phyloP scores from a whole-genome alignment of 2,888 invertebrate species.

The Oithona nana region DNA sequence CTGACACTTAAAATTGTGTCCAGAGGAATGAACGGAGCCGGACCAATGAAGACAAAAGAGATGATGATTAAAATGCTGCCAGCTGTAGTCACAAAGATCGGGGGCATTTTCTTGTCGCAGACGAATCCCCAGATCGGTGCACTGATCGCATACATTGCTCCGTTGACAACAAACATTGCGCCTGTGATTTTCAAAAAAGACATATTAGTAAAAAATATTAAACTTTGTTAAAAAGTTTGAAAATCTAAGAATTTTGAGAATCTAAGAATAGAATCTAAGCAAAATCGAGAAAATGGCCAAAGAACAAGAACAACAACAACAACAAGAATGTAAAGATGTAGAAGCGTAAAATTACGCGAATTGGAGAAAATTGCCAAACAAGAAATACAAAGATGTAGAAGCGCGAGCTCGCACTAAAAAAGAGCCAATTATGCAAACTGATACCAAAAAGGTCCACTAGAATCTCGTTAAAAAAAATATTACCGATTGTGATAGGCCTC shows the following conservation, averaged over 20 bases:
- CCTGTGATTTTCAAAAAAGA: too few species aligned
- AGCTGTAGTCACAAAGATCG: conserved; percentile 45
- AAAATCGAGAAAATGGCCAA: too few species aligned
- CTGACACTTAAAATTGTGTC: conserved; percentile 17
- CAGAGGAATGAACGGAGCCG: conserved; percentile 49
- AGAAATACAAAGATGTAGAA: conserved; percentile 20
- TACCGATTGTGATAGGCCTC: conserved; percentile 2
- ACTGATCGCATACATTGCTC: conserved; percentile 54
- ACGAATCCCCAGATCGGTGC: conserved; percentile 63
- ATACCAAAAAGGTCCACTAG: background rate
- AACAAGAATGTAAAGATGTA: background rate
- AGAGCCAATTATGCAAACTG: background rate
- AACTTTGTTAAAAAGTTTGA: too few species aligned
- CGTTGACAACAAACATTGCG: conserved; percentile 62
- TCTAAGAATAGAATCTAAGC: too few species aligned
- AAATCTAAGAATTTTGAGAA: too few species aligned
- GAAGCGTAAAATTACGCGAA: background rate
- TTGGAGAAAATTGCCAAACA: too few species aligned
- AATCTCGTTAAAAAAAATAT: too few species aligned
- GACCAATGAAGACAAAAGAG: conserved; percentile 56
- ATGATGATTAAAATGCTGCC: conserved; percentile 45
- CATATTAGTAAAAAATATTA: too few species aligned
- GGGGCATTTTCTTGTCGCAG: conserved; percentile 46
- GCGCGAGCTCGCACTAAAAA: conserved; percentile 5
- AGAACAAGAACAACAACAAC: too few species aligned